These are phyloP conservation scores for Meloidogyne exigua DNA, from an alignment of 1,140 invertebrate genomes.

Conservation along the genomic window DNA sequence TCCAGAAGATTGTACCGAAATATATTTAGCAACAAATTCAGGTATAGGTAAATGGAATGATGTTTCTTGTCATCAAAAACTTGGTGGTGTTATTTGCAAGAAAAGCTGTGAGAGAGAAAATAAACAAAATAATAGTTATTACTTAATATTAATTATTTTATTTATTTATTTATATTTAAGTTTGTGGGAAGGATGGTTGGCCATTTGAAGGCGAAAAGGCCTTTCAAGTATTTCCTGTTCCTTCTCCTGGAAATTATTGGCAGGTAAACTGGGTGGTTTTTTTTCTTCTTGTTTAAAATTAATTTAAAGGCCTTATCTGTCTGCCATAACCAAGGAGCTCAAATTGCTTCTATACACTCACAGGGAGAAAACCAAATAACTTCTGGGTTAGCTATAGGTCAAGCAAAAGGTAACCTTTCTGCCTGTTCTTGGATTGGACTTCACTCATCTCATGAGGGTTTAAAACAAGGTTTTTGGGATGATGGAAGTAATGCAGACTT, in stretches of 20 bases:
- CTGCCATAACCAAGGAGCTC: background rate
- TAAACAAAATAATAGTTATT: background rate
- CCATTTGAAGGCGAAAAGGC: background rate
- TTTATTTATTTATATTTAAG: background rate
- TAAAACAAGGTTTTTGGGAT: background rate
- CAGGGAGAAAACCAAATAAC: background rate
- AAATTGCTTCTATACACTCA: background rate
- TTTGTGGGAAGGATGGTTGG: background rate
- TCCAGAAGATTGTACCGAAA: background rate
- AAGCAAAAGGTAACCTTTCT: background rate
- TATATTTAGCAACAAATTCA: background rate
- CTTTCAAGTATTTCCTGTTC: background rate
- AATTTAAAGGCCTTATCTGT: background rate
- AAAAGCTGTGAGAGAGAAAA: background rate
- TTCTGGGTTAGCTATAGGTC: background rate
- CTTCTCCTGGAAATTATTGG: background rate
- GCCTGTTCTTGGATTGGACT: background rate
- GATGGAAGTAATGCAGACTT: background rate
- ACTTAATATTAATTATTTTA: background rate
- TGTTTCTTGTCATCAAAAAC: background rate
- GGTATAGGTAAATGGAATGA: conserved; percentile 2
- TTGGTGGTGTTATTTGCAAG: background rate
- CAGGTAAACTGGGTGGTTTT: background rate
- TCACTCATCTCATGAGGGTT: background rate
- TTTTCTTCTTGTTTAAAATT: background rate